Evolutionary conservation across 1,140 invertebrate species (phyloP).

Genomic region (Leptopilina boulardi): DNA sequence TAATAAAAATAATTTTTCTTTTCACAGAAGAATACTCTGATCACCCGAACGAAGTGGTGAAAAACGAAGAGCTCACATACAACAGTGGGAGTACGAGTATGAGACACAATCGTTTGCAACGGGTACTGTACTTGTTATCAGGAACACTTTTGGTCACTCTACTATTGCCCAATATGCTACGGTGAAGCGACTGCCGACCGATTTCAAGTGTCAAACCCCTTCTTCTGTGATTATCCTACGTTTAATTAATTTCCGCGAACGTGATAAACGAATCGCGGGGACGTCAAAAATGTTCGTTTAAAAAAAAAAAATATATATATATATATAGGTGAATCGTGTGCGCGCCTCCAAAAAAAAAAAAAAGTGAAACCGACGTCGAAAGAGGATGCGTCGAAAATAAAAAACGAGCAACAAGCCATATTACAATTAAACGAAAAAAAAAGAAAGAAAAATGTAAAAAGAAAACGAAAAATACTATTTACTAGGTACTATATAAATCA

Average conservation of each 20-base stretch:
- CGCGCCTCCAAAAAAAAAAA: slow-evolving; percentile 10
- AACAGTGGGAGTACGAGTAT: slow-evolving; percentile 68
- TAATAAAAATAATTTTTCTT: slow-evolving; percentile 44
- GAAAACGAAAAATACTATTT: slow-evolving; percentile 58
- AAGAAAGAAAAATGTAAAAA: slow-evolving; percentile 44
- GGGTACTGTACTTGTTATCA: slow-evolving; percentile 59
- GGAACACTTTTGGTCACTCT: slow-evolving; percentile 54
- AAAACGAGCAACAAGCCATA: slow-evolving; percentile 65
- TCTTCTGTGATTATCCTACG: slow-evolving; percentile 77
- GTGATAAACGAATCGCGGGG: slow-evolving; percentile 55
- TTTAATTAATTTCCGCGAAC: slow-evolving; percentile 74
- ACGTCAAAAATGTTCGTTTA: slow-evolving; percentile 37
- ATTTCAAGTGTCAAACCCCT: slow-evolving; percentile 64
- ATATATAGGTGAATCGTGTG: slow-evolving; percentile 37
- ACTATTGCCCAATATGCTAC: slow-evolving; percentile 65
- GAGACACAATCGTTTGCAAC: slow-evolving; percentile 48
- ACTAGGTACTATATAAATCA: slow-evolving; percentile 68
- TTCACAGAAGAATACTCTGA: slow-evolving; percentile 89
- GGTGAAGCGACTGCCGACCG: slow-evolving; percentile 69
- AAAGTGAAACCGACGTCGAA: not conserved
- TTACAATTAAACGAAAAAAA: slow-evolving; percentile 69
- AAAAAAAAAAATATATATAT: no score
- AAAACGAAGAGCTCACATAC: slow-evolving; percentile 93
- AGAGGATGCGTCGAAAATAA: slow-evolving; percentile 32
- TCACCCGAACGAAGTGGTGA: slow-evolving; percentile 92